A percentile compares a stretch with the other conserved stretches of the same genome.
These are phyloP conservation scores for Achroia grisella DNA, from an alignment of 1,140 invertebrate species.

Conservation along the genomic window DNA sequence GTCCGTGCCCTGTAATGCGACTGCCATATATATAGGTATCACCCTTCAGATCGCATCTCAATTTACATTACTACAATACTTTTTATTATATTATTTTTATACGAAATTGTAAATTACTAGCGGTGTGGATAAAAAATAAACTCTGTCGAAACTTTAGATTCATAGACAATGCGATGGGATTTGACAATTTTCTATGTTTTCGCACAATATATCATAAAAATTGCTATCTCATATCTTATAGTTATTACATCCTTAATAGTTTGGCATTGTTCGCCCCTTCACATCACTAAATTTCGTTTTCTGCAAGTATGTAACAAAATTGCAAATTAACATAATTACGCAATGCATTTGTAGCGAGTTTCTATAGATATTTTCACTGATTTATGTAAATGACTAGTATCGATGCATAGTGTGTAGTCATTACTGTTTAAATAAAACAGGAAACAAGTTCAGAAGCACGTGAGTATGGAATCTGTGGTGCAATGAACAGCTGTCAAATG, in stretches of 20 bases:
- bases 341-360: slow-evolving; percentile 1
- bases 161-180: background rate
- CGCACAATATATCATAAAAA: no score
- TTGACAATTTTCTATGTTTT: no score
- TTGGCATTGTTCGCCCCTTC: slow-evolving; percentile 1
- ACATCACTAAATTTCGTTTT: background rate
- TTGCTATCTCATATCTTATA: no score
- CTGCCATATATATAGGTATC: no score
- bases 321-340: slow-evolving; percentile 3
- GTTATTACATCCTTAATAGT: background rate
- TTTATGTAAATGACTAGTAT: background rate
- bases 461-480: slow-evolving; percentile 5
- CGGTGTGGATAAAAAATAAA: no score
- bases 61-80: no score
- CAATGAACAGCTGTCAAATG: slow-evolving; percentile 31
- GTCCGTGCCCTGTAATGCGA: no score
- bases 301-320: background rate
- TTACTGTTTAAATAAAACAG: slow-evolving; percentile 5
- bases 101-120: no score
- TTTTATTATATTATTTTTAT: no score
- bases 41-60: no score
- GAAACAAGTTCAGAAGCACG: slow-evolving; percentile 4
- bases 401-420: background rate
- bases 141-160: background rate
- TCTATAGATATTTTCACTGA: slow-evolving; percentile 1